Conservation (phyloP, 2,888 invertebrate species). For the Metellina segmentata region DNA sequence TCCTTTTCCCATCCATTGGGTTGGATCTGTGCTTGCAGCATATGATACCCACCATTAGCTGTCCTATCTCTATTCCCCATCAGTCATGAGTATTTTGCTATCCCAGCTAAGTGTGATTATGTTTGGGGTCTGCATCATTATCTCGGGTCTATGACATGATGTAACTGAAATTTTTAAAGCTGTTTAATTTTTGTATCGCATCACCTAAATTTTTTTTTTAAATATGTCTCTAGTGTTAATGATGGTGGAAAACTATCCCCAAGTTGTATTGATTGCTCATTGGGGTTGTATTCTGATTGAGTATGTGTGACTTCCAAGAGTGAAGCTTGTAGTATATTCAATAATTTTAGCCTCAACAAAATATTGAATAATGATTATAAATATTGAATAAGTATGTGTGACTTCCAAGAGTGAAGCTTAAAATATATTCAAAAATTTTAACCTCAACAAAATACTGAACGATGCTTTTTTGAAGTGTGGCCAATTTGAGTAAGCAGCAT, state of each 20-base stretch:
- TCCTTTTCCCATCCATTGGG: conserved; percentile 24
- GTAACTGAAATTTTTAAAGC: neutral
- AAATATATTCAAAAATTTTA: too few species aligned
- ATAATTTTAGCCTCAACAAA: too few species aligned
- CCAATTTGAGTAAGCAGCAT: too few species aligned
- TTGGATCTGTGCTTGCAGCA: conserved; percentile 7
- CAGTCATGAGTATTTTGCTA: neutral
- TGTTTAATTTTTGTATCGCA: neutral
- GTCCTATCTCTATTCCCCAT: neutral
- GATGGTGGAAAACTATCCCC: neutral
- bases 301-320: too few species aligned
- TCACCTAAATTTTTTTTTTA: neutral
- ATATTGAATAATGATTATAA: too few species aligned
- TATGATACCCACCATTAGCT: conserved; percentile 30
- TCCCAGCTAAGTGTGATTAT: neutral
- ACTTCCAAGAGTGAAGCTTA: too few species aligned
- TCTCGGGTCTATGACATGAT: neutral
- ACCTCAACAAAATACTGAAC: too few species aligned
- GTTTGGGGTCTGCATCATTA: neutral
- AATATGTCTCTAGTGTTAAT: neutral
- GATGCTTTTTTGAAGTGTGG: too few species aligned
- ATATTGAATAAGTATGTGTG: too few species aligned
- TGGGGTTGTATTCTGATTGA: neutral
- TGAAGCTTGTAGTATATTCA: too few species aligned
- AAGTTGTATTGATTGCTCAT: neutral